Conservation (phyloP, 35 echinoderm and acorn worm species). For the Chiridota heheva region DNA sequence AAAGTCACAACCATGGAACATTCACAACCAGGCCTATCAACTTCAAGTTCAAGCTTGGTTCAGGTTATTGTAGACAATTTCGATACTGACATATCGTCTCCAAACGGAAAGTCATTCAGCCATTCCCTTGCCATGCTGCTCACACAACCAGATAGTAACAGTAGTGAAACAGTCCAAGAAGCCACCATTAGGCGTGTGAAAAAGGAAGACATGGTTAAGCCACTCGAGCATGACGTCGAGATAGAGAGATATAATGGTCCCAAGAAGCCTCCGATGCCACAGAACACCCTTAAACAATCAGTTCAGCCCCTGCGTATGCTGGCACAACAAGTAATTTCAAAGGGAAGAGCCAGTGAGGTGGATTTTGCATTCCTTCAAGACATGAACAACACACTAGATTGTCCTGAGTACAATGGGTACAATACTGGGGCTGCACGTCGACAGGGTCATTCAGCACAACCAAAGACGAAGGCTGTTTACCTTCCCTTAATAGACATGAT, state of each 20-base stretch:
- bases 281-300: neutral
- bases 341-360: constrained; percentile 35
- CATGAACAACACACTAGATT: constrained; percentile 2
- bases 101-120: constrained; percentile 50
- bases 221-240: constrained; percentile 31
- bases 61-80: constrained; percentile 72
- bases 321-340: constrained; percentile 22
- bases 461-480: constrained; percentile 40
- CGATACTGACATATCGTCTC: constrained; percentile 64
- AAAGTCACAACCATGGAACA: constrained; percentile 20
- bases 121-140: constrained; percentile 63
- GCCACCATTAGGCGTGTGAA: constrained; percentile 30
- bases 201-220: constrained; percentile 41
- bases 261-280: constrained; percentile 49
- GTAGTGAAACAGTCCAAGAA: neutral
- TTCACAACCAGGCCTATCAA: constrained; percentile 11
- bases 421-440: constrained; percentile 22
- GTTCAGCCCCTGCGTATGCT: constrained; percentile 29
- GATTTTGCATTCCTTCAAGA: constrained; percentile 46
- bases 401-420: constrained; percentile 59
- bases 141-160: constrained; percentile 30
- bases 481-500: neutral
- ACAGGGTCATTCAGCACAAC: constrained; percentile 6
- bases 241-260: constrained; percentile 31
- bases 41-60: constrained; percentile 31